Evolutionary conservation across 2,888 invertebrate genomes (phyloP).

Genomic region (Diarsia mendica): DNA sequence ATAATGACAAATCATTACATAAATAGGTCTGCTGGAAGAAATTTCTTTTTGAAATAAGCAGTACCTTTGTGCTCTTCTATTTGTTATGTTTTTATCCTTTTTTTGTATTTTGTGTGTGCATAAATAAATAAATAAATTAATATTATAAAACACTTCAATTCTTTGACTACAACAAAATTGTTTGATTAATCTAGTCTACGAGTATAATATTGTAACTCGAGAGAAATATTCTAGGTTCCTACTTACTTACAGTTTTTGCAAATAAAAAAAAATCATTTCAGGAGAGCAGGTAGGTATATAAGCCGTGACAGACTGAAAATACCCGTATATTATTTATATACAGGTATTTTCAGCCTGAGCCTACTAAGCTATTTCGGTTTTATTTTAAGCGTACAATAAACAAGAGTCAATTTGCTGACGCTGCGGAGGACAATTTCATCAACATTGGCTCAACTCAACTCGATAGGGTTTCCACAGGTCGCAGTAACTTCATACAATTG

Average conservation of each 20-base stretch:
- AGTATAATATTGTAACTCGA: no score
- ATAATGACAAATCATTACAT: not conserved
- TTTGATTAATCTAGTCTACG: no score
- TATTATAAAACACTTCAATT: not conserved
- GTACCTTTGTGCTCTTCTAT: no score
- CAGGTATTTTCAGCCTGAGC: not conserved
- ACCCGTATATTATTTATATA: not conserved
- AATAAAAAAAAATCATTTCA: not conserved
- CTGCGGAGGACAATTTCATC: not conserved
- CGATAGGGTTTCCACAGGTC: not conserved
- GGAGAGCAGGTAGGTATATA: not conserved
- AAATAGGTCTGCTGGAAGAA: no score
- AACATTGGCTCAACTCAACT: not conserved
- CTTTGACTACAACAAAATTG: no score
- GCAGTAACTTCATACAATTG: not conserved
- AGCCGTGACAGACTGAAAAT: not conserved
- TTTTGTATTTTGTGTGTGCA: no score
- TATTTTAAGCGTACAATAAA: not conserved
- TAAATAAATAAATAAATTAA: no score
- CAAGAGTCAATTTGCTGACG: not conserved
- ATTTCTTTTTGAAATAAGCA: no score
- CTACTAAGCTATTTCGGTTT: not conserved
- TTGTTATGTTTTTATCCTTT: no score
- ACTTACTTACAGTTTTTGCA: not conserved
- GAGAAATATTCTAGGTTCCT: no score